These are phyloP conservation scores for Battus philenor DNA, from an alignment of 1,140 invertebrate genomes.

Conservation along the genomic window DNA sequence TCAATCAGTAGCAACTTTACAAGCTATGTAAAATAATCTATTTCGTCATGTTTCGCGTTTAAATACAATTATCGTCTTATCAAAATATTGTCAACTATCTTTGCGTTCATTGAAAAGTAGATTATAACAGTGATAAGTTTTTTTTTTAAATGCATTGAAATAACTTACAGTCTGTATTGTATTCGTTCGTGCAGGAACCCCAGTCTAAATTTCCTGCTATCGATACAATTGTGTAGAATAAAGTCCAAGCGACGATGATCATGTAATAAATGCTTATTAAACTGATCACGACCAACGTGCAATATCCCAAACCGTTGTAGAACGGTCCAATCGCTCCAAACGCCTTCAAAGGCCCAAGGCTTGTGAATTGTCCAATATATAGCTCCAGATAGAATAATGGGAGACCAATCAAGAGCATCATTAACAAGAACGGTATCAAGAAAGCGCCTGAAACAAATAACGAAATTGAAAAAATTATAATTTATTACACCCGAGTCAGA, in stretches of 20 bases:
- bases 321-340: constrained; percentile 79
- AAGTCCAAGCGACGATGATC: constrained; percentile 87
- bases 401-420: constrained; percentile 86
- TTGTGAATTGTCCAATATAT: constrained; percentile 80
- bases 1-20: too few species aligned
- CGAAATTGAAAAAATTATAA: too few species aligned
- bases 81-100: too few species aligned
- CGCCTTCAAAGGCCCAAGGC: constrained; percentile 77
- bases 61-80: too few species aligned
- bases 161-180: constrained; percentile 80
- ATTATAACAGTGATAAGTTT: too few species aligned
- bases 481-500: too few species aligned
- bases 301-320: constrained; percentile 81
- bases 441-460: constrained; percentile 84
- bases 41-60: too few species aligned
- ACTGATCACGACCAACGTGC: constrained; percentile 84
- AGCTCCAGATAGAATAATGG: constrained; percentile 86
- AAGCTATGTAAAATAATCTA: too few species aligned
- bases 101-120: too few species aligned
- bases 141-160: too few species aligned
- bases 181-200: constrained; percentile 80
- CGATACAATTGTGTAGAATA: constrained; percentile 86
- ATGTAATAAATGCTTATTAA: constrained; percentile 90
- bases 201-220: constrained; percentile 82
- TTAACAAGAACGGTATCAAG: constrained; percentile 87